These are phyloP conservation scores for Oxyruncus cristatus DNA, from an alignment of 2,113 vertebrate species.

Conservation along the genomic window DNA sequence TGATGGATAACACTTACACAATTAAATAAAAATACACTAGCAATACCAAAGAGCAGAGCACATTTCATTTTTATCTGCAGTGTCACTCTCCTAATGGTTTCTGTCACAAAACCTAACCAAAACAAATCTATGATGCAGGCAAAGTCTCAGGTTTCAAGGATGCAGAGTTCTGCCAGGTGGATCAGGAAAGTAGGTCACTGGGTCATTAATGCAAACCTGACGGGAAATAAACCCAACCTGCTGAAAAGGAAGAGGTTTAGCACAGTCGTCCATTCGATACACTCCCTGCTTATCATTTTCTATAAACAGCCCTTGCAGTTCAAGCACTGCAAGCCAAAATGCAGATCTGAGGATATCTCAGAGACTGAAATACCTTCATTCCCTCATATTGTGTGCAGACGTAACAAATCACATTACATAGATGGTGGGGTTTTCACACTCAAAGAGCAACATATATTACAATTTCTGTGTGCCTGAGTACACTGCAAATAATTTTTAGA, in stretches of 20 bases:
- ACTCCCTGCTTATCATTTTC: background rate
- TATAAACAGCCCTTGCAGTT: background rate
- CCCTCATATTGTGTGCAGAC: background rate
- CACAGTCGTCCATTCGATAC: background rate
- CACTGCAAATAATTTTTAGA: background rate
- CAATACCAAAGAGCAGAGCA: background rate
- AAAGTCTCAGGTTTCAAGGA: background rate
- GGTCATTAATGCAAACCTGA: slow-evolving; percentile 62
- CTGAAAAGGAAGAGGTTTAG: background rate
- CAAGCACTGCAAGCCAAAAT: background rate
- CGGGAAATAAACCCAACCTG: slow-evolving; percentile 5
- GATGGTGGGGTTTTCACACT: background rate
- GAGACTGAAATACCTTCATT: background rate
- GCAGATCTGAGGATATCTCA: background rate
- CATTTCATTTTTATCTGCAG: slow-evolving; percentile 45
- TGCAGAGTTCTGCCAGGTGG: slow-evolving; percentile 40
- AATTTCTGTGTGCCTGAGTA: background rate
- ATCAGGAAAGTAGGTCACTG: slow-evolving; percentile 76
- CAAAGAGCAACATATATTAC: background rate
- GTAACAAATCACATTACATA: background rate
- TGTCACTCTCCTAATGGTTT: slow-evolving; percentile 50
- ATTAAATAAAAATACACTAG: slow-evolving; percentile 49
- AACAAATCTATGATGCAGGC: slow-evolving; percentile 31
- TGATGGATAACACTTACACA: slow-evolving; percentile 34
- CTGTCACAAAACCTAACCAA: slow-evolving; percentile 57